Conservation (phyloP, 2,888 invertebrate species). For the Drosophila pseudotakahashii region DNA sequence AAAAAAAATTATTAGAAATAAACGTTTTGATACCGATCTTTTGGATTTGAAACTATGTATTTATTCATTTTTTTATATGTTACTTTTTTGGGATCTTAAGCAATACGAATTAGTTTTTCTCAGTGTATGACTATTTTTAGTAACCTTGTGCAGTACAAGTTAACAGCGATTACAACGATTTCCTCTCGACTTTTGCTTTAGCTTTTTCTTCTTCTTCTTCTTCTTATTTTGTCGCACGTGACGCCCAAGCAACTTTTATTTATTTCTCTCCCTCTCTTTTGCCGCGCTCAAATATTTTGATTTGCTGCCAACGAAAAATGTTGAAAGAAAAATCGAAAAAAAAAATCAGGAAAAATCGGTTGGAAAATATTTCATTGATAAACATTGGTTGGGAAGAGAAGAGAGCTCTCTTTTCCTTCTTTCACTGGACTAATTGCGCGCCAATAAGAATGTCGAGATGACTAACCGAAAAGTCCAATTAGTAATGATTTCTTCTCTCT, state of each 20-base stretch:
- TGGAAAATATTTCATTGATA: constrained; percentile 51
- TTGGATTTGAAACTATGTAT: too few relatives aligned
- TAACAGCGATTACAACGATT: constrained; percentile 46
- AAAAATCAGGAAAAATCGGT: constrained; percentile 19
- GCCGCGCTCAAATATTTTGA: constrained; percentile 62
- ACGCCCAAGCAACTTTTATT: constrained; percentile 44
- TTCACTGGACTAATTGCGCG: constrained; percentile 63
- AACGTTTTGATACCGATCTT: too few relatives aligned
- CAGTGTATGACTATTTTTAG: constrained; percentile 44
- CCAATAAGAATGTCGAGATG: constrained; percentile 51
- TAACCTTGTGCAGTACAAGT: constrained; percentile 42
- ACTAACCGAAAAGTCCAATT: constrained; percentile 72
- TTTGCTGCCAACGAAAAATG: constrained; percentile 47
- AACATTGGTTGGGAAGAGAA: constrained; percentile 7
- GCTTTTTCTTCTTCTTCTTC: neutral
- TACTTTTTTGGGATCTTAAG: too few relatives aligned
- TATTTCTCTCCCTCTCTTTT: constrained; percentile 38
- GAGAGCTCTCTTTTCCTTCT: neutral
- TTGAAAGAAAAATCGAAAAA: constrained; percentile 28
- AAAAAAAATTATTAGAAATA: too few relatives aligned
- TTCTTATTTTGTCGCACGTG: constrained; percentile 52
- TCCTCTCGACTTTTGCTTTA: constrained; percentile 13
- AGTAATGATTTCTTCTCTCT: constrained; percentile 37
- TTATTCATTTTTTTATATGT: too few relatives aligned
- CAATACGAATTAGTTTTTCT: neutral